A percentile compares a stretch with the other conserved stretches of the same genome.
phyloP scores from a whole-genome alignment of 2,888 invertebrate species.

The Limnephilus auricula region DNA sequence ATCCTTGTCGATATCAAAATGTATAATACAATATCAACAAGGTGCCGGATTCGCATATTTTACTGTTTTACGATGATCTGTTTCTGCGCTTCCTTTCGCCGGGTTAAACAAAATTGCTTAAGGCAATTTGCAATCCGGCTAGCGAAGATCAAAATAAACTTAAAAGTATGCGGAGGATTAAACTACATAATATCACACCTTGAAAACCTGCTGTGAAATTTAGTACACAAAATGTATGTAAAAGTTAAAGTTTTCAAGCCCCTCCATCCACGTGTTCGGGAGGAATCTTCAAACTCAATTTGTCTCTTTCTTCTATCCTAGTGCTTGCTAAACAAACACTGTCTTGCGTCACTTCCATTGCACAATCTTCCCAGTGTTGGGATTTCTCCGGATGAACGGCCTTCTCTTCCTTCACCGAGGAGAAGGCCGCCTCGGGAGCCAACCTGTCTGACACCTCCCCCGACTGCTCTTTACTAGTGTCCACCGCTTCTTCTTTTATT shows the following conservation, averaged over 20 bases:
- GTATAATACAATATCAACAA: slow-evolving; percentile 38
- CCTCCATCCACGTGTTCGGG: slow-evolving; percentile 47
- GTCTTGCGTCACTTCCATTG: not conserved
- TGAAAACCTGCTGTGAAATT: slow-evolving; percentile 20
- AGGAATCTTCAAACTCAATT: slow-evolving; percentile 16
- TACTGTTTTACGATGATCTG: slow-evolving; percentile 15
- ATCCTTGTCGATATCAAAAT: slow-evolving; percentile 15
- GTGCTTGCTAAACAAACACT: not conserved
- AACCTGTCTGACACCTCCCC: slow-evolving; percentile 17
- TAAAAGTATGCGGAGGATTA: slow-evolving; percentile 25
- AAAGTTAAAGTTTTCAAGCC: slow-evolving; percentile 39
- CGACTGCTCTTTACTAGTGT: not conserved
- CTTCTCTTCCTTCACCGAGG: slow-evolving; percentile 4
- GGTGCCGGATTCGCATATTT: not conserved
- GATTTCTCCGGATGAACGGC: not conserved
- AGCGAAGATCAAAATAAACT: not conserved
- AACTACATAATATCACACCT: slow-evolving; percentile 23
- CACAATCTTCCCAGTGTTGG: not conserved
- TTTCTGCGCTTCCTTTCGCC: not conserved
- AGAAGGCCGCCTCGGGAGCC: slow-evolving; percentile 6
- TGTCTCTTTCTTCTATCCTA: slow-evolving; percentile 13
- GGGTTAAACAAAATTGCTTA: not conserved
- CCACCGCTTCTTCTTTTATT: not conserved
- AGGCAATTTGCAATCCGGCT: not conserved
- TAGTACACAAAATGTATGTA: slow-evolving; percentile 35